These are phyloP conservation scores for Promerops cafer DNA, from an alignment of 2,113 vertebrate genomes.

Conservation along the genomic window DNA sequence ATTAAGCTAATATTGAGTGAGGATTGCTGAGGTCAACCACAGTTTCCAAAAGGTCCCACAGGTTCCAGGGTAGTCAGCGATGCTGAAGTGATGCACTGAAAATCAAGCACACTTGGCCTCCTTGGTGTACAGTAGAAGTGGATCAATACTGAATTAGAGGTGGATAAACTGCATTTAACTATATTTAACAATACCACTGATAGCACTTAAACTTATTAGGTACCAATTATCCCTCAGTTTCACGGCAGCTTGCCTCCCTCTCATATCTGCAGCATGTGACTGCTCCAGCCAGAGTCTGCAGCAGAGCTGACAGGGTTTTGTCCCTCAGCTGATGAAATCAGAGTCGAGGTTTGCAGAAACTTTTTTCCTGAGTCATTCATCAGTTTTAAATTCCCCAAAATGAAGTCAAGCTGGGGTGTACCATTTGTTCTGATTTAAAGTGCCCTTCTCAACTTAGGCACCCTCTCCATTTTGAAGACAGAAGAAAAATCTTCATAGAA, in stretches of 20 bases:
- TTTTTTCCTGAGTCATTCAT: background rate
- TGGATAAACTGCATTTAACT: slow-evolving; percentile 49
- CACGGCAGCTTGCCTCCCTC: background rate
- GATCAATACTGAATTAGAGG: slow-evolving; percentile 46
- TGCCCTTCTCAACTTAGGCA: background rate
- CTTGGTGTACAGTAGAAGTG: background rate
- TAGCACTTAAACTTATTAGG: slow-evolving; percentile 42
- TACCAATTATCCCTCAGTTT: slow-evolving; percentile 25
- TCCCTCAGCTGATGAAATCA: background rate
- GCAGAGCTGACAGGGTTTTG: background rate
- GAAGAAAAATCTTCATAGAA: background rate
- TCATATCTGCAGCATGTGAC: background rate
- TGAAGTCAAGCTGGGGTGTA: background rate
- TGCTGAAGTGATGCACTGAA: background rate
- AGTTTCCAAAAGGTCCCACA: background rate
- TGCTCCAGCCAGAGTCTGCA: background rate
- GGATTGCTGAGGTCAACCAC: background rate
- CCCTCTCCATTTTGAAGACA: background rate
- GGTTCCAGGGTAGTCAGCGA: background rate
- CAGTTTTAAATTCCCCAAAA: background rate
- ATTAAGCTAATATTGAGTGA: background rate
- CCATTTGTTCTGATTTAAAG: background rate
- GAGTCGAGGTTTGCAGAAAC: background rate
- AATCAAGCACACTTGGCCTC: background rate
- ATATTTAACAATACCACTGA: slow-evolving; percentile 47